These are phyloP conservation scores for Platycercus adscitus DNA, from an alignment of 2,113 vertebrate species.

Conservation along the genomic window DNA sequence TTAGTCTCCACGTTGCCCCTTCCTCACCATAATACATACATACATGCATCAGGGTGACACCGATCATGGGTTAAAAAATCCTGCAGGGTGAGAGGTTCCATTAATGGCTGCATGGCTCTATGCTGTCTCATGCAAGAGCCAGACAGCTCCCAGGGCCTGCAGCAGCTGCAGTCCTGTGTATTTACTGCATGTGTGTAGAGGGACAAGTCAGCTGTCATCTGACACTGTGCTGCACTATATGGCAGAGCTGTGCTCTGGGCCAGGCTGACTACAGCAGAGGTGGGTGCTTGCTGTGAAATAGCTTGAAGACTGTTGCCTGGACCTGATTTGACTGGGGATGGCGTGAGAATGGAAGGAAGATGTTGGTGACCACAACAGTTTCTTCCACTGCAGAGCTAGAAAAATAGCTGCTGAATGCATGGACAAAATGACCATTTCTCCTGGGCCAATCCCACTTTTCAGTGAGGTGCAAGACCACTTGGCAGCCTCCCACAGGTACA, in stretches of 20 bases:
- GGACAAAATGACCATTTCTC: background rate
- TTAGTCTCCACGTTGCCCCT: background rate
- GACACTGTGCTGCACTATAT: accelerated
- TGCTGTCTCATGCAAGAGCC: background rate
- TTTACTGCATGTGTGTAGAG: background rate
- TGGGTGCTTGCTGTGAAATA: background rate
- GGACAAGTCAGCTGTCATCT: background rate
- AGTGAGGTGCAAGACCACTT: background rate
- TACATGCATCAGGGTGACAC: accelerated
- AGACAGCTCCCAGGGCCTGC: background rate
- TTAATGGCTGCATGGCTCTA: accelerated
- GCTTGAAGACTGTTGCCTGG: background rate
- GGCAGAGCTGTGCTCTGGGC: background rate
- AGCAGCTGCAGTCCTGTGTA: background rate
- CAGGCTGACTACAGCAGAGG: background rate
- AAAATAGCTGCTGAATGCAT: background rate
- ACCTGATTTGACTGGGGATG: background rate
- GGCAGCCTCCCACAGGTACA: background rate
- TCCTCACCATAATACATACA: accelerated
- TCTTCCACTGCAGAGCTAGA: background rate
- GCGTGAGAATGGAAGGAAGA: background rate
- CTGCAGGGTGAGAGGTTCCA: background rate
- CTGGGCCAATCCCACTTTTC: background rate
- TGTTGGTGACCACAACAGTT: background rate
- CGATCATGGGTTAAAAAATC: background rate